Evolutionary conservation across 2,797 vertebrate species (phyloP).

Genomic region (Sebastiscus albofasciatus): DNA sequence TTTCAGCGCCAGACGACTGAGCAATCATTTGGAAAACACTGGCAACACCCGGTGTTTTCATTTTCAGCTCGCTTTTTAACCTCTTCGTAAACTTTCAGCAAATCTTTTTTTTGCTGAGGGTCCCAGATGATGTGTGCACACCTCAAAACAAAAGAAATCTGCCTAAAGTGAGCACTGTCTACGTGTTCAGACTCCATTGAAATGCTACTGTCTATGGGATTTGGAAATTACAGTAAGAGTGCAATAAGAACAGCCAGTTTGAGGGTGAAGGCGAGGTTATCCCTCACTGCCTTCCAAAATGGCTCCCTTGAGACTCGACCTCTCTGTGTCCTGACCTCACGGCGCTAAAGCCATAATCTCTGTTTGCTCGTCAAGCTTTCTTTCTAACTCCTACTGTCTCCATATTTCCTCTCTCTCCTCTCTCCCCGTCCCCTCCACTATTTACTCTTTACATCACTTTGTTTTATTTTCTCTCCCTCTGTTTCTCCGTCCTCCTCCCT

Average conservation of each 20-base stretch:
- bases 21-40: slow-evolving; percentile 73
- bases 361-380: slow-evolving; percentile 45
- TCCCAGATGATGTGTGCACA: slow-evolving; percentile 26
- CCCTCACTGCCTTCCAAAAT: slow-evolving; percentile 48
- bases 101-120: not conserved
- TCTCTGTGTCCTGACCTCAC: slow-evolving; percentile 51
- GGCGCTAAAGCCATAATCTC: slow-evolving; percentile 50
- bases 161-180: slow-evolving; percentile 11
- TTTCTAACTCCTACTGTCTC: slow-evolving; percentile 45
- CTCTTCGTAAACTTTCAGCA: slow-evolving; percentile 54
- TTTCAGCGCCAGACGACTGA: slow-evolving; percentile 65
- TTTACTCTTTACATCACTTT: slow-evolving; percentile 67
- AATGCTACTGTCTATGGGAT: slow-evolving; percentile 67
- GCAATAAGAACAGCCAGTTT: slow-evolving; percentile 41
- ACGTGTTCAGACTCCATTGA: slow-evolving; percentile 54
- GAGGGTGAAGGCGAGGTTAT: slow-evolving; percentile 62
- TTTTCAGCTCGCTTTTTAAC: slow-evolving; percentile 66
- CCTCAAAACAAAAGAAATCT: slow-evolving; percentile 36
- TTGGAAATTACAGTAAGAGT: slow-evolving; percentile 53
- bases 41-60: slow-evolving; percentile 67
- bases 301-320: slow-evolving; percentile 51
- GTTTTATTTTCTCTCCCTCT: slow-evolving; percentile 47
- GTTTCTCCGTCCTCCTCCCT: slow-evolving; percentile 32
- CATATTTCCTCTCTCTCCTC: slow-evolving; percentile 24
- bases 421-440: slow-evolving; percentile 16